Evolutionary conservation across 2,113 vertebrate species (phyloP), one percentile per base, ranked within the genome.

Genomic region (Athene noctua): DNA sequence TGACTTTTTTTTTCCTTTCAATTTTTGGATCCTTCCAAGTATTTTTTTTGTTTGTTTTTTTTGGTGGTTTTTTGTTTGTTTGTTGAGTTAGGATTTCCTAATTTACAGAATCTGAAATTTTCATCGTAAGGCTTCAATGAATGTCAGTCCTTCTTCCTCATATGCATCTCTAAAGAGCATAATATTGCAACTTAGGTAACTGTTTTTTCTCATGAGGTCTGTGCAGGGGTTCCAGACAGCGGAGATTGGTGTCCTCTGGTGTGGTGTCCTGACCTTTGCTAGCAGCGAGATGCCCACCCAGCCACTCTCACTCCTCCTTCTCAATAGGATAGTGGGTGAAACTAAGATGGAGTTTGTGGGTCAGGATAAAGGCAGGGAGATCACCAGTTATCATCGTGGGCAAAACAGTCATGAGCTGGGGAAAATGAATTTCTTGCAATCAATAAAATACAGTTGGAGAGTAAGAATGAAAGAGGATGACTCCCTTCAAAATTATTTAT

Each of bases 321-420:
- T 70, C 51, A 21, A 2, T 0, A 42, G 40, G 20, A 61, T 2
- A 57, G 10, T 25, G 15, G 15, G 5, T 5, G 8, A 51, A 68
- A 51, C 13, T 27, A 26, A 63, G 44, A 49, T 30, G 10, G 36
- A 5, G 6, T 40, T 32, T 4, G 4, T 67, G 36, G 17, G 17
- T 55, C 3, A 51, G 42, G 49, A 40, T 51, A 32, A 63, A 51
- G 51, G 40, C 22, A 27, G 6, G 8, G 17, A 57, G 6, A 23
- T 73, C 14, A 19, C 9, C 27, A 30, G 0, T 80, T 40, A 11
- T 5, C 4, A 25, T 51, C 10, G 7, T 29, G 29, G 38, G 15
- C 12, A 71, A 63, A 92, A 6, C 26, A 59, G 3, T 47, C 13
- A 10, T 5, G 2, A 71, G 13, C 11, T 58, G 44, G 10, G 42